Evolutionary conservation across 2,113 vertebrate species (phyloP).

Genomic region (Vombatus ursinus): DNA sequence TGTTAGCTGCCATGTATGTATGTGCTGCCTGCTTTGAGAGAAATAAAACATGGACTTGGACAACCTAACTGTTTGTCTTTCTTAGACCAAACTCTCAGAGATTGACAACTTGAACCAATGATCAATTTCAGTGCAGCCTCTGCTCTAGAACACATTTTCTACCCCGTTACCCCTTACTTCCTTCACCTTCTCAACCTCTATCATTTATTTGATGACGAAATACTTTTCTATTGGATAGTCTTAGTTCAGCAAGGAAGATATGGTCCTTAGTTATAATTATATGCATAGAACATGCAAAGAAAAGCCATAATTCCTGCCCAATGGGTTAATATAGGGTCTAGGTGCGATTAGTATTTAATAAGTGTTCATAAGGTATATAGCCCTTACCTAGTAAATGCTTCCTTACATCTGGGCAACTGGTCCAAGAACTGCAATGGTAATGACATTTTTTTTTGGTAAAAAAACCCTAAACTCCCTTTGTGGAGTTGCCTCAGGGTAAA

Average conservation of each 20-base stretch:
- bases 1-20: no score
- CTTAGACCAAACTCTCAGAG: no score
- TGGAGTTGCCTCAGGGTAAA: constrained; percentile 54
- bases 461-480: constrained; percentile 21
- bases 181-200: no score
- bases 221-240: neutral
- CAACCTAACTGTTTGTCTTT: no score
- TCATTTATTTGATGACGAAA: neutral
- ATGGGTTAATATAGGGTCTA: neutral
- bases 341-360: neutral
- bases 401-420: constrained; percentile 1
- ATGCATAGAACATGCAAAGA: neutral
- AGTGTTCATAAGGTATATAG: neutral
- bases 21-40: no score
- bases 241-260: neutral
- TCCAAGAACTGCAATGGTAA: constrained; percentile 25
- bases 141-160: neutral
- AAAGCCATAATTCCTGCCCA: neutral
- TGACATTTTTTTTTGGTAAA: constrained; percentile 41
- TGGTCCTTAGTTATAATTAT: neutral
- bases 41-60: no score
- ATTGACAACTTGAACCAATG: neutral
- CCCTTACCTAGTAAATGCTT: neutral
- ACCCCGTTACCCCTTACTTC: neutral
- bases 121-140: neutral